Evolutionary conservation across 2,888 invertebrate genomes (phyloP), one percentile per base, ranked within the genome.

Genomic region (Mythimna vitellina): DNA sequence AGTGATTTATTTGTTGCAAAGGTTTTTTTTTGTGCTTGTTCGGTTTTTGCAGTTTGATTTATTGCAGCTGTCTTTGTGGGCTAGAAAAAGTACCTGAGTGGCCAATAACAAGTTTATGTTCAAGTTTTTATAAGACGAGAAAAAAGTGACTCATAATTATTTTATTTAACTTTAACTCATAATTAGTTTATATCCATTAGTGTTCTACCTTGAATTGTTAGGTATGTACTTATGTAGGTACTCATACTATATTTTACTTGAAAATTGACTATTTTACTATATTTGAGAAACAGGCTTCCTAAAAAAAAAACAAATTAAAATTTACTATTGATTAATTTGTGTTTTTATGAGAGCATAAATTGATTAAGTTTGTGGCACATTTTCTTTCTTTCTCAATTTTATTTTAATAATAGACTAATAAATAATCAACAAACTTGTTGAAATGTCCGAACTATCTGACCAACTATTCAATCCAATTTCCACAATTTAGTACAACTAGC

Each of bases 1-100:
- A 94, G 89, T 96, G 95, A 96, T 96, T 95, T 95, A 96, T 95
- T 95, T 92, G 91, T 89, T 86, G 80, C 86, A 89, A 90, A 90
- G 88, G 87, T 84, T 72, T 83, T 86, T 74, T 88, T 90, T 90
- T 92, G 90, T 90, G 87, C 88, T 88, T 85, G 81, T 82, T 84
- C 74, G 70, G 79, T 92, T 93, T 88, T 92, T 89, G 88, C 90
- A 84, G 84, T 89, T 90, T 93, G 91, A 94, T 94, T 94, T 94
- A 93, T 92, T 84, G 88, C 89, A 88, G 86, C 89, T 89, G 89
- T 85, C 86, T 83, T 80, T 86, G 80, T 70, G 61, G 71, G 70
- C 69, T 84, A 81, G 73, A 73, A 81, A 76, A 70, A 83, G 51
- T 76, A 66, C 12, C 73, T 65, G 68, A 62, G 73, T 73, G 71